Base-by-base conservation (phyloP, 2,797 vertebrate species). In the Chrysocyon brachyurus region DNA sequence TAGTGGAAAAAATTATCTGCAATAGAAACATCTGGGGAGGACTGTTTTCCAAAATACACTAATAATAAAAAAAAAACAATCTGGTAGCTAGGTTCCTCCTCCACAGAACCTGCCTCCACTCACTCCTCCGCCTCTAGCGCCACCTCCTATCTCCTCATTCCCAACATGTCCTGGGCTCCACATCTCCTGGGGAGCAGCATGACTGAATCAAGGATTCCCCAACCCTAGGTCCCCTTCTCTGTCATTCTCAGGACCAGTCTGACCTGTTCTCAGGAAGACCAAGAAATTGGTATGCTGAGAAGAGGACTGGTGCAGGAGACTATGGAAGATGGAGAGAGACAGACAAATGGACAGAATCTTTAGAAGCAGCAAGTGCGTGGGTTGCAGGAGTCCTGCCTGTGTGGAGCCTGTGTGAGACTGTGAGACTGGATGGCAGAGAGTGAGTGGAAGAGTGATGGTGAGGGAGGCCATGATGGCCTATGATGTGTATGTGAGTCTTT, bases 61-160 rank as follows among this genome's bases (percentile, higher is more conserved):
- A 82, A 46, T 63, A 28, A 28, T 17, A 63, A 46, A 46, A 36
- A 36, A 33, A 46, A 46, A 46, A 46, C 40, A 46, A 46, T 46
- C 40, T 46, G 40, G 40, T 46, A 46, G 22, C 84, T n/a, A 14
- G 12, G 24, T 24, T 64, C 90, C 97, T 92, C 96, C 96, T 84
- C 84, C 96, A 95, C 94, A 57, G 70, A 92, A 82, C 94, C 93
- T 95, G 93, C 97, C 95, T 96, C 96, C 91, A 98, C 98, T 98
- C 97, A 98, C 98, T 98, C 98, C 92, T 98, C 97, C 11, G 98
- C 97, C 90, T 98, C 98, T 98, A 98, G 97, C 92, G 95, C 97
- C 96, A 98, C 97, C 46, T 98, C 98, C 97, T 98, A 98, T 97
- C 97, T 95, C 96, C 97, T 97, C 97, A 98, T 64, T 96, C 97